phyloP scores from a whole-genome alignment of 2,888 invertebrate species.

The Podotricha telesiphe region DNA sequence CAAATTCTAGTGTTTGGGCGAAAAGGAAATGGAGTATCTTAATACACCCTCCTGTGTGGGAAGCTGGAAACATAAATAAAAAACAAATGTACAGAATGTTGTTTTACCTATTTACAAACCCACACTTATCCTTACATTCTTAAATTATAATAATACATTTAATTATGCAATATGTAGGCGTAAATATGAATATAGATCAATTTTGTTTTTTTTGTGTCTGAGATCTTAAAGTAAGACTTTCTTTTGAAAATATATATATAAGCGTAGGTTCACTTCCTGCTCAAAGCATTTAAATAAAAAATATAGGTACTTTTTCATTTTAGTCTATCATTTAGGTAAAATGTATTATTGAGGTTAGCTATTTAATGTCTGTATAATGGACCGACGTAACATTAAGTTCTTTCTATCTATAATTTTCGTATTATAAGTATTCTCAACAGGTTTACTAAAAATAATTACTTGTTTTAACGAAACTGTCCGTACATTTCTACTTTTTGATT shows the following conservation, averaged over 20 bases:
- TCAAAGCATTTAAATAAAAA: too few species aligned
- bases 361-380: too few species aligned
- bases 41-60: too few species aligned
- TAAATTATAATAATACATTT: constrained; percentile 33
- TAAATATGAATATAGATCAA: constrained; percentile 34
- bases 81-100: constrained; percentile 18
- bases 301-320: too few species aligned
- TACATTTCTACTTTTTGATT: neutral
- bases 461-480: neutral
- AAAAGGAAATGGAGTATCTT: too few species aligned
- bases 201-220: neutral
- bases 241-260: neutral
- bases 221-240: neutral
- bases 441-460: constrained; percentile 7
- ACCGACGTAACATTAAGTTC: neutral
- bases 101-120: constrained; percentile 23
- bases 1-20: too few species aligned
- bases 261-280: neutral
- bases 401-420: too few species aligned
- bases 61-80: neutral
- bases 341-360: too few species aligned
- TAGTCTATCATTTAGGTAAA: too few species aligned
- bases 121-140: constrained; percentile 13
- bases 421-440: neutral
- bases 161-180: constrained; percentile 48